These are phyloP conservation scores for Apteryx mantelli DNA, from an alignment of 2,113 vertebrate species.

Conservation along the genomic window DNA sequence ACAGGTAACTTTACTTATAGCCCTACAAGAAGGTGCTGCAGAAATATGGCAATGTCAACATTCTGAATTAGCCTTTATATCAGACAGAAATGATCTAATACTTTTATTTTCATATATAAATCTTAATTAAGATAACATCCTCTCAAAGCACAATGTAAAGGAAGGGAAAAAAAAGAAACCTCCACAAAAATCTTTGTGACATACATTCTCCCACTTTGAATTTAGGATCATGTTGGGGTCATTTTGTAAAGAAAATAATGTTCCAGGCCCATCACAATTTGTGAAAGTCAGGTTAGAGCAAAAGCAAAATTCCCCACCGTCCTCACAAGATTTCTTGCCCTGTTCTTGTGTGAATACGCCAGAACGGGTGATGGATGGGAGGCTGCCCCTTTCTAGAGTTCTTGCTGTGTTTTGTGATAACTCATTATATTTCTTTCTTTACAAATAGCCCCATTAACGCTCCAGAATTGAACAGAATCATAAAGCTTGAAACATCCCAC, in stretches of 20 bases:
- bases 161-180: not conserved
- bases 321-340: conserved; percentile 71
- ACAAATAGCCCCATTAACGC: conserved; percentile 83
- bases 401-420: conserved; percentile 84
- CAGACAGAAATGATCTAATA: conserved; percentile 42
- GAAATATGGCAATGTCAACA: conserved; percentile 5
- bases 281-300: conserved; percentile 61
- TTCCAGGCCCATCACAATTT: conserved; percentile 21
- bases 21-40: not conserved
- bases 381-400: conserved; percentile 74
- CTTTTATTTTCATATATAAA: conserved; percentile 56
- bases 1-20: conserved; percentile 24
- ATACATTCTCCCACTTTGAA: not conserved
- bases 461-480: conserved; percentile 76
- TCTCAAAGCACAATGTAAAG: not conserved
- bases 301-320: conserved; percentile 67
- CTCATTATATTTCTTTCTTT: conserved; percentile 85
- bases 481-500: conserved; percentile 77
- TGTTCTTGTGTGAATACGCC: conserved; percentile 72
- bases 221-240: conserved; percentile 27
- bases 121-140: conserved; percentile 48
- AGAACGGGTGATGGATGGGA: conserved; percentile 80
- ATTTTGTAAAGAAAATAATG: conserved; percentile 70
- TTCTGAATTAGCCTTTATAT: conserved; percentile 40
- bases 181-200: not conserved